Percentiles rank a stretch among this genome's conserved stretches.
Conservation (phyloP, 2,797 vertebrate genomes). For the Botia kubotai region DNA sequence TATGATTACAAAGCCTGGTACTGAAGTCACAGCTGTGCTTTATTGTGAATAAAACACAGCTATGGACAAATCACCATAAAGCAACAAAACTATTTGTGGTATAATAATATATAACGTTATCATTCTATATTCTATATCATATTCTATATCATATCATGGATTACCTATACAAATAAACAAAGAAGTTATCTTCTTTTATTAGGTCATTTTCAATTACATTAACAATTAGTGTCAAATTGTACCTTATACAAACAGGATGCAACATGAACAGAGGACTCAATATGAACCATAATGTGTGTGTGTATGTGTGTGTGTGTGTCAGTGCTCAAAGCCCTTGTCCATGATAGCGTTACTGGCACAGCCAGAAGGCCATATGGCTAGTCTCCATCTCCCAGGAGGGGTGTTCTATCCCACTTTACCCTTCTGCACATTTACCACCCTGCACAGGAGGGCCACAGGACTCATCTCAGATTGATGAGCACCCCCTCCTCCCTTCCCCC, state of each 20-base stretch:
- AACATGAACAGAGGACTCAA: constrained; percentile 35
- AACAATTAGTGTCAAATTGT: constrained; percentile 9
- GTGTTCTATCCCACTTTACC: constrained; percentile 67
- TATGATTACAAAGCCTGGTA: neutral
- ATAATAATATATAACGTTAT: neutral
- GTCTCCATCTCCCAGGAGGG: constrained; percentile 67
- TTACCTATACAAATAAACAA: neutral
- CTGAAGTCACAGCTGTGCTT: neutral
- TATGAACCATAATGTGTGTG: constrained; percentile 34
- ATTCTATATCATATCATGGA: neutral
- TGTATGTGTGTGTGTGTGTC: constrained; percentile 23
- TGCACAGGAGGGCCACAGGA: constrained; percentile 65
- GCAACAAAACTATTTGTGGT: neutral
- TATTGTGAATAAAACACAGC: neutral
- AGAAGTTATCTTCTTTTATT: neutral
- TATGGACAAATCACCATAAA: neutral
- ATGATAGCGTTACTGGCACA: constrained; percentile 64
- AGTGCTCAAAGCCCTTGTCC: constrained; percentile 59
- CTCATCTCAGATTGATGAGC: constrained; percentile 68
- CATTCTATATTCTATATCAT: no score
- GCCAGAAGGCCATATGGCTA: constrained; percentile 69
- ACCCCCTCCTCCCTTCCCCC: constrained; percentile 58
- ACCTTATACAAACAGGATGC: constrained; percentile 26
- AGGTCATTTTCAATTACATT: neutral
- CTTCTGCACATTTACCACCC: constrained; percentile 69